Evolutionary conservation across 2,113 vertebrate species (phyloP).

Genomic region (Tetrax tetrax): DNA sequence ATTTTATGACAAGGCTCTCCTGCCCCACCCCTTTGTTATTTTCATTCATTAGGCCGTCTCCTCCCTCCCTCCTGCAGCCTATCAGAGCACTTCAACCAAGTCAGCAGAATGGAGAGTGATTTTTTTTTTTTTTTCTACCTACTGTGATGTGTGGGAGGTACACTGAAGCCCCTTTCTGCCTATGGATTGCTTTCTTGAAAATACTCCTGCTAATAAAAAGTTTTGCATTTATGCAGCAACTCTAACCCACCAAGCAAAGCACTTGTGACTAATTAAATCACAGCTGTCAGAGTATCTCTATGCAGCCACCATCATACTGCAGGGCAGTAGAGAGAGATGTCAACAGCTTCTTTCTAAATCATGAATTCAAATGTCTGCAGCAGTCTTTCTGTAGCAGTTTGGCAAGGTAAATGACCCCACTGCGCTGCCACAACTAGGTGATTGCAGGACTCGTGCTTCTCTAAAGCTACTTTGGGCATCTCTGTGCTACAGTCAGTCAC

Average conservation of each 20-base stretch:
- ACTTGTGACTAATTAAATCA: not conserved
- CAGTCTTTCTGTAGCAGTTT: not conserved
- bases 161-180: not conserved
- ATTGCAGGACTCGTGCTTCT: not conserved
- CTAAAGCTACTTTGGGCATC: not conserved
- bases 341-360: not conserved
- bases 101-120: not conserved
- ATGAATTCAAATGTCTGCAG: not conserved
- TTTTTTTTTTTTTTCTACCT: not conserved
- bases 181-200: not conserved
- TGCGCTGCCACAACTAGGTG: not conserved
- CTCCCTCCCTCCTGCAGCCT: constrained; percentile 51
- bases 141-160: not conserved
- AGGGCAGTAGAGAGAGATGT: not conserved
- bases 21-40: constrained; percentile 38
- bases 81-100: constrained; percentile 19
- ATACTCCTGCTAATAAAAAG: not conserved
- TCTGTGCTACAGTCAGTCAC: not conserved
- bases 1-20: constrained; percentile 42
- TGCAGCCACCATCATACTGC: not conserved
- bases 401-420: not conserved
- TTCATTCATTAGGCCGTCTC: constrained; percentile 26
- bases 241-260: not conserved
- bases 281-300: not conserved
- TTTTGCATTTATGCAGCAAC: not conserved